Conservation (phyloP, 2,113 vertebrate genomes). For the Silurus glanis region DNA sequence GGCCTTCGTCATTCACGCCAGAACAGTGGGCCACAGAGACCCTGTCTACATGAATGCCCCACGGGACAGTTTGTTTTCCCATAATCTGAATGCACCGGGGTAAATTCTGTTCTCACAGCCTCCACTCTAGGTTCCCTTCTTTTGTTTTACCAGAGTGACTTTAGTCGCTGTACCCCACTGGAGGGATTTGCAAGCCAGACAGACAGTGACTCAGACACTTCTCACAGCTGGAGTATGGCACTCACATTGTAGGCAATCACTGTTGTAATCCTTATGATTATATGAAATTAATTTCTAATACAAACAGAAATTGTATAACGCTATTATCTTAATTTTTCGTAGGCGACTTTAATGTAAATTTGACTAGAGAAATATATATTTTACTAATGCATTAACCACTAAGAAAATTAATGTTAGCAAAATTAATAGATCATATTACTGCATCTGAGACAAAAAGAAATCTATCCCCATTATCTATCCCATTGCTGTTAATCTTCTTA, state of each 20-base stretch:
- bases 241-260: slow-evolving; percentile 30
- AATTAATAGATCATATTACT: slow-evolving; percentile 9
- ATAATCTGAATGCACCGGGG: slow-evolving; percentile 67
- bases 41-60: slow-evolving; percentile 64
- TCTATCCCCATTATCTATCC: neutral
- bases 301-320: neutral
- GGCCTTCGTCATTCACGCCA: slow-evolving; percentile 52
- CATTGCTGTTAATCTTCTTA: neutral
- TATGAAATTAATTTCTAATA: slow-evolving; percentile 15
- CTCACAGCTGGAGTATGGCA: slow-evolving; percentile 37
- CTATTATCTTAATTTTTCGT: neutral
- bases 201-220: slow-evolving; percentile 44
- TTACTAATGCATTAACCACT: neutral
- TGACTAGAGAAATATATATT: neutral
- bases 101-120: slow-evolving; percentile 68
- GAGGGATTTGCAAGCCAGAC: slow-evolving; percentile 46
- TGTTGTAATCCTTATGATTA: slow-evolving; percentile 38
- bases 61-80: slow-evolving; percentile 71
- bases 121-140: slow-evolving; percentile 61
- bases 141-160: slow-evolving; percentile 62
- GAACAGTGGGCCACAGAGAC: slow-evolving; percentile 57
- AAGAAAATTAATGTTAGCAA: neutral
- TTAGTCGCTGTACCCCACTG: slow-evolving; percentile 27
- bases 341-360: neutral
- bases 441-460: slow-evolving; percentile 6